Percentiles rank a stretch among this genome's conserved stretches.
Conservation (phyloP, 1,140 invertebrate species). For the Drosophila hydei region DNA sequence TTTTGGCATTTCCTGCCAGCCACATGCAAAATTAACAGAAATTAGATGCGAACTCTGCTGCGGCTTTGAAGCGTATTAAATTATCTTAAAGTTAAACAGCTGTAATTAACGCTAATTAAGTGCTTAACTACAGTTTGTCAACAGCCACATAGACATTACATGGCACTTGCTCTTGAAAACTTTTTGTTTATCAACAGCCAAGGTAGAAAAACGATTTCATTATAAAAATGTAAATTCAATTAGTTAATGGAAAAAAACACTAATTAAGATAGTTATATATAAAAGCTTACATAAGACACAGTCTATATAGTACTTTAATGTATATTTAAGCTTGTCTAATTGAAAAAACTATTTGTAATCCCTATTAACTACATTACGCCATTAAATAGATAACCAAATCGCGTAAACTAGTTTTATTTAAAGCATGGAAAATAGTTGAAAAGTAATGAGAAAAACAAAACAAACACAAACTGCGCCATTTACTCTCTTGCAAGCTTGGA, state of each 20-base stretch:
- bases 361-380: not conserved
- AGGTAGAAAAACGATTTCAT: no score
- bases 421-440: not conserved
- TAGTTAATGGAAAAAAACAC: no score
- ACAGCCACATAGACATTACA: not conserved
- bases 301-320: no score
- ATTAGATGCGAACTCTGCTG: slow-evolving; percentile 69
- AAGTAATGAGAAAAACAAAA: not conserved
- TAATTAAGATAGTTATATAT: no score
- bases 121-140: slow-evolving; percentile 16
- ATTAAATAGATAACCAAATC: not conserved
- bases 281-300: no score
- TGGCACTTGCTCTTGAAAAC: not conserved
- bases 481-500: no score
- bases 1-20: slow-evolving; percentile 1
- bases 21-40: slow-evolving; percentile 62
- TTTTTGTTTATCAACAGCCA: not conserved
- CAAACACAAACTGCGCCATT: no score
- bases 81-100: slow-evolving; percentile 50
- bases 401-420: not conserved
- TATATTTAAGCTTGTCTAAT: not conserved
- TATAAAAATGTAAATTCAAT: no score
- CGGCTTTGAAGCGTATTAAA: slow-evolving; percentile 56
- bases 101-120: slow-evolving; percentile 70
- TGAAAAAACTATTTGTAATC: slow-evolving; percentile 1